Evolutionary conservation across 2,113 vertebrate species (phyloP).

Genomic region (Coregonus clupeaformis): DNA sequence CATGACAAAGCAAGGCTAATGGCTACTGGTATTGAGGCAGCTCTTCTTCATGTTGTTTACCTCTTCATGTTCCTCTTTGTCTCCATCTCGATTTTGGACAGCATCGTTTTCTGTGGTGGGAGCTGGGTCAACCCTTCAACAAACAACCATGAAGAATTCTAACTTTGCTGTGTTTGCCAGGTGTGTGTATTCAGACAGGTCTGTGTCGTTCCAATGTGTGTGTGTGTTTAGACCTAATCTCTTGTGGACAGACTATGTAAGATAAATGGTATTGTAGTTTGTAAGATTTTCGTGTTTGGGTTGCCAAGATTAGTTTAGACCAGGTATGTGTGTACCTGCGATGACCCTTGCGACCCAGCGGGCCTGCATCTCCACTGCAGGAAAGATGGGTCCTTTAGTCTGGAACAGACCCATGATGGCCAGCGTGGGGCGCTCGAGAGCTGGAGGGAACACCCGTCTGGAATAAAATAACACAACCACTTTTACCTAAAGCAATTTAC

Average conservation of each 20-base stretch:
- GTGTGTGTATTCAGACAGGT: background rate
- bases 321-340: constrained; percentile 69
- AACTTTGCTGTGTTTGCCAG: background rate
- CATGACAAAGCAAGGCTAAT: too few species aligned
- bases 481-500: background rate
- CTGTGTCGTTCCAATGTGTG: background rate
- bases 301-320: background rate
- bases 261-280: background rate
- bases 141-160: constrained; percentile 17
- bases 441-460: constrained; percentile 77
- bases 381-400: constrained; percentile 80
- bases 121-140: constrained; percentile 70
- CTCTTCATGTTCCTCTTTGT: constrained; percentile 68
- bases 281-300: background rate
- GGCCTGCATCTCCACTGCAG: constrained; percentile 85
- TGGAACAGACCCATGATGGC: constrained; percentile 83
- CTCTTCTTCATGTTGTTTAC: constrained; percentile 38
- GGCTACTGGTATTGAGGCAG: too few species aligned
- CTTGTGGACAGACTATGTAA: background rate
- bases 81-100: constrained; percentile 70
- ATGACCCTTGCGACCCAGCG: constrained; percentile 85
- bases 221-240: background rate
- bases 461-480: background rate
- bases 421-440: constrained; percentile 80
- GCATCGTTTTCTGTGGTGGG: constrained; percentile 72